These are phyloP conservation scores for Pseudorhiza aurosa DNA, from an alignment of 30 jellyfish, hydroid and myxozoan genomes.

Conservation along the genomic window DNA sequence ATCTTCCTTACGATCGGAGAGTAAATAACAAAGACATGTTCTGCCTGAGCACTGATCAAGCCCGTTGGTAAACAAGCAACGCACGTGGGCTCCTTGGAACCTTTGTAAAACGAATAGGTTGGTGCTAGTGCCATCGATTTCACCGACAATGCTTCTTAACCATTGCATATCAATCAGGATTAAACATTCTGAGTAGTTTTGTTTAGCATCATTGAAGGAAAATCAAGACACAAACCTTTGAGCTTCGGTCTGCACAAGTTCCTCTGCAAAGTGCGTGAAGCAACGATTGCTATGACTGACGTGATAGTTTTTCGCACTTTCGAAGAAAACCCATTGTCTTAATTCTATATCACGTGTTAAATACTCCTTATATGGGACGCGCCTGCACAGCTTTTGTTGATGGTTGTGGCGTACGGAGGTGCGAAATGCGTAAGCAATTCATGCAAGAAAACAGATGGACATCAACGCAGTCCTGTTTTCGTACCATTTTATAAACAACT, in stretches of 20 bases:
- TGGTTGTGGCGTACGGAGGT: no score
- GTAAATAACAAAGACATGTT: no score
- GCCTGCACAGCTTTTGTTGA: no score
- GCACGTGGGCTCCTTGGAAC: no score
- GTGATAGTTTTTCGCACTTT: conserved; percentile 45
- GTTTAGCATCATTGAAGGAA: neutral
- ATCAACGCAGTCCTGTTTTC: no score
- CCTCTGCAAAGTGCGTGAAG: neutral
- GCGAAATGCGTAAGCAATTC: no score
- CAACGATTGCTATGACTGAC: conserved; percentile 31
- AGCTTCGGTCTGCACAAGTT: neutral
- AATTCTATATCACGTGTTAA: conserved; percentile 25
- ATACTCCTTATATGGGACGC: conserved; percentile 12
- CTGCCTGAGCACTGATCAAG: no score
- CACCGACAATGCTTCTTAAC: neutral
- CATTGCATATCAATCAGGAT: neutral
- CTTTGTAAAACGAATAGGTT: no score
- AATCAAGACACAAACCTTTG: conserved; percentile 6
- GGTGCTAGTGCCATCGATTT: no score
- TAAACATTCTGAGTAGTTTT: neutral
- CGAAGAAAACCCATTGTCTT: conserved; percentile 20
- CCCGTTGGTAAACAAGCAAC: neutral
- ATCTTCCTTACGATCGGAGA: no score
- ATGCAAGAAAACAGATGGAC: no score
- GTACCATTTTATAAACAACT: no score